Percentiles rank a stretch among this genome's conserved stretches.
These are phyloP conservation scores for Euura saliciscinereae DNA, from an alignment of 1,140 invertebrate genomes.

Conservation along the genomic window DNA sequence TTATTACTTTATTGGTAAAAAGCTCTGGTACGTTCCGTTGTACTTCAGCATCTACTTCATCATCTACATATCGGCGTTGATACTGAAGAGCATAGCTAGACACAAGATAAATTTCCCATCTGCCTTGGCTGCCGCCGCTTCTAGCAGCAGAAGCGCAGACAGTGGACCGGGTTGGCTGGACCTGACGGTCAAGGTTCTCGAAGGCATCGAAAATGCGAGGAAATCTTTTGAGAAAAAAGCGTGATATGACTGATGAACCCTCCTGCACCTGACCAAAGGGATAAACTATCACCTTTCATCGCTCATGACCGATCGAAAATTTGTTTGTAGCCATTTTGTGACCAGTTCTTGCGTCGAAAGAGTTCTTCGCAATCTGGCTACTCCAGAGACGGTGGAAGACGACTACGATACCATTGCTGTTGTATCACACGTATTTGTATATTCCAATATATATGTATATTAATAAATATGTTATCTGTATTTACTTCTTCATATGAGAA, in stretches of 20 bases:
- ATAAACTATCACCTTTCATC: no score
- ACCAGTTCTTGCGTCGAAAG: neutral
- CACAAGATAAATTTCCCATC: slow-evolving; percentile 70
- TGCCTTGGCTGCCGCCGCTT: slow-evolving; percentile 26
- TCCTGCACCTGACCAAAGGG: no score
- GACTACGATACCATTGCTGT: no score
- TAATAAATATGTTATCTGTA: no score
- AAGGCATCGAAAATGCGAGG: slow-evolving; percentile 38
- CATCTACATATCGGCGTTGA: slow-evolving; percentile 77
- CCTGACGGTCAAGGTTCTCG: slow-evolving; percentile 31
- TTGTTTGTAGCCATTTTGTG: neutral
- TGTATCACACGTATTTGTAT: no score
- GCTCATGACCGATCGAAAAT: no score
- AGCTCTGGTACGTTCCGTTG: slow-evolving; percentile 81
- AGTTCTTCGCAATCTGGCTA: neutral
- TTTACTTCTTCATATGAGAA: no score
- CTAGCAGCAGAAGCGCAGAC: neutral
- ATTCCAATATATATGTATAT: no score
- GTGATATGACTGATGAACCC: neutral
- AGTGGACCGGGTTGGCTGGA: slow-evolving; percentile 35
- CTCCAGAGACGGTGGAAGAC: no score
- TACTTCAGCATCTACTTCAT: slow-evolving; percentile 87
- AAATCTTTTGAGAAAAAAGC: slow-evolving; percentile 19
- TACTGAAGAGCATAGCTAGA: slow-evolving; percentile 77
- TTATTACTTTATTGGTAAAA: slow-evolving; percentile 81